Percentiles rank a stretch among this genome's conserved stretches.
Evolutionary conservation across 2,888 invertebrate species (phyloP).

Genomic region (Trissolcus japonicus): DNA sequence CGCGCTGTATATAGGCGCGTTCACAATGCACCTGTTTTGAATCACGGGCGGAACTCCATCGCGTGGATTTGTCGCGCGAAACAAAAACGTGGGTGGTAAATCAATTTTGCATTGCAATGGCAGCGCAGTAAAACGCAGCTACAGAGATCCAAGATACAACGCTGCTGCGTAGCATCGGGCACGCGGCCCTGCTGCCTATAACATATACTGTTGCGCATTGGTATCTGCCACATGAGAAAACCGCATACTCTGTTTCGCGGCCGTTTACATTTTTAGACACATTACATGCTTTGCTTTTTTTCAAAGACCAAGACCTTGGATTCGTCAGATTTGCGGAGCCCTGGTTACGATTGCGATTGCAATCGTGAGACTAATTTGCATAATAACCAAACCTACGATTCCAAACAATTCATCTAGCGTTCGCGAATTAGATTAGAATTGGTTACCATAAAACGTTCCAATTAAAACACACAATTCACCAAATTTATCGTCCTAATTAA

Average conservation of each 20-base stretch:
- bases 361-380: conserved; percentile 39
- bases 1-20: background rate
- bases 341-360: conserved; percentile 53
- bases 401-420: too few species aligned
- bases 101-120: conserved; percentile 56
- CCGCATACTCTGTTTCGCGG: conserved; percentile 44
- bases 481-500: too few species aligned
- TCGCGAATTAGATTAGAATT: background rate
- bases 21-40: conserved; percentile 41
- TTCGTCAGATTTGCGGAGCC: conserved; percentile 65
- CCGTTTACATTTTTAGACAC: conserved; percentile 57
- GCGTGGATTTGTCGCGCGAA: conserved; percentile 59
- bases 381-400: conserved; percentile 19
- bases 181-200: conserved; percentile 45
- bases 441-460: background rate
- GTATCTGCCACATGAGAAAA: conserved; percentile 49
- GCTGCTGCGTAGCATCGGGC: conserved; percentile 45
- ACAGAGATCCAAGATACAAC: conserved; percentile 51
- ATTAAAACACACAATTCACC: too few species aligned
- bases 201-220: conserved; percentile 35
- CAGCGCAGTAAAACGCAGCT: conserved; percentile 38
- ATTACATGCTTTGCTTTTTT: conserved; percentile 62
- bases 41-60: conserved; percentile 51
- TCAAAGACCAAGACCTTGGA: conserved; percentile 61
- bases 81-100: conserved; percentile 61